Conservation (phyloP, 2,797 vertebrate genomes). For the Epinephelus awoara region DNA sequence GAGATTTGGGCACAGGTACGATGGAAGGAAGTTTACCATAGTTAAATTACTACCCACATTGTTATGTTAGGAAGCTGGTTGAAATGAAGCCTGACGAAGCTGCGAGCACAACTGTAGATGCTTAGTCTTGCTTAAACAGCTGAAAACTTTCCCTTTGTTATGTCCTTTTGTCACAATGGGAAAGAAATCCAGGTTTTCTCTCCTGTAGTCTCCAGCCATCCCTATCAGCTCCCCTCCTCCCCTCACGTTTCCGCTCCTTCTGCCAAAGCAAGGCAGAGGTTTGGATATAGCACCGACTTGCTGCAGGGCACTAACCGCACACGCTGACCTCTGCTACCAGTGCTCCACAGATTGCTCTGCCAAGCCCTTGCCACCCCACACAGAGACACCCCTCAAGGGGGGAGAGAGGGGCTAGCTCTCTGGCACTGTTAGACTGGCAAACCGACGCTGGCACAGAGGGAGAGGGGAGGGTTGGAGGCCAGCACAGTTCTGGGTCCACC, state of each 20-base stretch:
- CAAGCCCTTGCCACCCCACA: constrained; percentile 47
- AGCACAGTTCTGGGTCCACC: constrained; percentile 58
- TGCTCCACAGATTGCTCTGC: constrained; percentile 48
- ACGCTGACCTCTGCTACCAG: constrained; percentile 54
- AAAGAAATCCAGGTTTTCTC: background rate
- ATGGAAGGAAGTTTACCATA: too few relatives aligned
- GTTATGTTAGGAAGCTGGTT: too few relatives aligned
- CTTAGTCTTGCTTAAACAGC: background rate
- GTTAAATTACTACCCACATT: too few relatives aligned
- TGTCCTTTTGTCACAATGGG: background rate
- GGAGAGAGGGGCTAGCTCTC: constrained; percentile 47
- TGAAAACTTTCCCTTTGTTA: background rate
- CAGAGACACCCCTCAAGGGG: constrained; percentile 40
- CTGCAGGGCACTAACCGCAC: constrained; percentile 51
- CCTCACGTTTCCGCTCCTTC: constrained; percentile 1
- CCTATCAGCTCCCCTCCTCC: background rate
- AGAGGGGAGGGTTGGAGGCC: constrained; percentile 50
- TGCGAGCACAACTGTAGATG: background rate
- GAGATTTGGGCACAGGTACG: too few relatives aligned
- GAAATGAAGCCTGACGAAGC: background rate
- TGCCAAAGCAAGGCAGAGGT: constrained; percentile 51
- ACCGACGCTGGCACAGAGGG: constrained; percentile 46
- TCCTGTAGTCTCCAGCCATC: background rate
- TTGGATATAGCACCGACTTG: constrained; percentile 48
- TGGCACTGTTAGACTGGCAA: constrained; percentile 64